A percentile compares a stretch with the other conserved stretches of the same genome.
Conservation (phyloP, 2,797 vertebrate species). For the Syndactyla subalaris region DNA sequence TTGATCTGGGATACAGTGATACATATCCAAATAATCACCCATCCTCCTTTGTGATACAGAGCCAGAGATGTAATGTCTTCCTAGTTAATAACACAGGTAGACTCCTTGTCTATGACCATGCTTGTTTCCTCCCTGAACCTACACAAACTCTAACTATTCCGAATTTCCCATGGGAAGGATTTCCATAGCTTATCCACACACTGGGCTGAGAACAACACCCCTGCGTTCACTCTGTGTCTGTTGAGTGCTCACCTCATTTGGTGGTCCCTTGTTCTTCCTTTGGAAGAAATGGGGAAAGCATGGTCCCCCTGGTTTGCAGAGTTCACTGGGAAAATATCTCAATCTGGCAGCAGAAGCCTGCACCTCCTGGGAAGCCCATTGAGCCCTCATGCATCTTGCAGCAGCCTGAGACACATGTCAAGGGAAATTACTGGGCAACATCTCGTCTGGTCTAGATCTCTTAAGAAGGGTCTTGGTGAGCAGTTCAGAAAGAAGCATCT, state of each 20-base stretch:
- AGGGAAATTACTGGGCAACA: not conserved
- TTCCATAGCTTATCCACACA: not conserved
- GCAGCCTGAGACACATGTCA: not conserved
- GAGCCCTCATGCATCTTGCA: not conserved
- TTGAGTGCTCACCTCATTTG: not conserved
- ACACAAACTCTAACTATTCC: accelerated
- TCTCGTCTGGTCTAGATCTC: not conserved
- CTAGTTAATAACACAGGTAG: not conserved
- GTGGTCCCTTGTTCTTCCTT: not conserved
- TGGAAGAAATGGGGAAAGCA: not conserved
- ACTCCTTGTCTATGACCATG: not conserved
- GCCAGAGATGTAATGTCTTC: not conserved
- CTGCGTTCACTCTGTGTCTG: not conserved
- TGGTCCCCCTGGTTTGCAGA: not conserved
- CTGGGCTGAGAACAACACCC: not conserved
- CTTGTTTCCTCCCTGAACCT: not conserved
- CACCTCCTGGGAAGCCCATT: not conserved
- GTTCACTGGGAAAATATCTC: not conserved
- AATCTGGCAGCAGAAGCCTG: not conserved
- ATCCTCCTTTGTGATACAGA: not conserved
- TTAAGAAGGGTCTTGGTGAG: not conserved
- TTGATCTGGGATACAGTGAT: not conserved
- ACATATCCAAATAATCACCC: not conserved
- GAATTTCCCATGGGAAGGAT: not conserved
- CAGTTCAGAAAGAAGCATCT: not conserved